A percentile compares a stretch with the other conserved stretches of the same genome.
These are phyloP conservation scores for Folsomia candida DNA, from an alignment of 2,888 invertebrate genomes.

Conservation along the genomic window DNA sequence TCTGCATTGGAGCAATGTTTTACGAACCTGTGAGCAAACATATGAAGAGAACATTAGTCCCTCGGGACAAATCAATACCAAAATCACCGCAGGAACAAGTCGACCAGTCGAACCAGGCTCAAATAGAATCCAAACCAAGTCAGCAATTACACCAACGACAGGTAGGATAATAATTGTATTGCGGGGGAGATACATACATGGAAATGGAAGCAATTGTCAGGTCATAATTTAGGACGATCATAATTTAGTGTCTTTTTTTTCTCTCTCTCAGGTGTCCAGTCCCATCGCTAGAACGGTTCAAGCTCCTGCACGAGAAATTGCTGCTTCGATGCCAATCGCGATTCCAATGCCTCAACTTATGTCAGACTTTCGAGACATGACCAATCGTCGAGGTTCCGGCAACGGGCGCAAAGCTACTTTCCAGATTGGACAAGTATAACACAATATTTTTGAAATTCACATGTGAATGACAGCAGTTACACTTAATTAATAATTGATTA, in stretches of 20 bases:
- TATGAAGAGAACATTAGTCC: slow-evolving; percentile 64
- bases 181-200: background rate
- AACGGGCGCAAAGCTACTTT: slow-evolving; percentile 31
- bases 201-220: background rate
- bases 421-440: slow-evolving; percentile 36
- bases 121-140: background rate
- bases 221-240: background rate
- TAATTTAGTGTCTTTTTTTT: background rate
- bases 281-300: background rate
- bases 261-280: background rate
- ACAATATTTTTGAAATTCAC: background rate
- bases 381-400: slow-evolving; percentile 29
- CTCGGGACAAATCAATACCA: slow-evolving; percentile 6
- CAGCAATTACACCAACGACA: background rate
- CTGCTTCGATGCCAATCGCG: slow-evolving; percentile 41
- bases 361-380: slow-evolving; percentile 24
- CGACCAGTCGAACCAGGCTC: background rate
- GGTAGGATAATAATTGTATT: too few relatives aligned
- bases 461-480: background rate
- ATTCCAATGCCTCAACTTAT: slow-evolving; percentile 30
- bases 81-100: background rate
- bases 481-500: background rate
- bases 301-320: slow-evolving; percentile 21
- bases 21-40: slow-evolving; percentile 82
- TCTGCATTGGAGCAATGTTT: slow-evolving; percentile 77